Evolutionary conservation across 2,888 invertebrate species (phyloP).

Genomic region (Agriotes lineatus): DNA sequence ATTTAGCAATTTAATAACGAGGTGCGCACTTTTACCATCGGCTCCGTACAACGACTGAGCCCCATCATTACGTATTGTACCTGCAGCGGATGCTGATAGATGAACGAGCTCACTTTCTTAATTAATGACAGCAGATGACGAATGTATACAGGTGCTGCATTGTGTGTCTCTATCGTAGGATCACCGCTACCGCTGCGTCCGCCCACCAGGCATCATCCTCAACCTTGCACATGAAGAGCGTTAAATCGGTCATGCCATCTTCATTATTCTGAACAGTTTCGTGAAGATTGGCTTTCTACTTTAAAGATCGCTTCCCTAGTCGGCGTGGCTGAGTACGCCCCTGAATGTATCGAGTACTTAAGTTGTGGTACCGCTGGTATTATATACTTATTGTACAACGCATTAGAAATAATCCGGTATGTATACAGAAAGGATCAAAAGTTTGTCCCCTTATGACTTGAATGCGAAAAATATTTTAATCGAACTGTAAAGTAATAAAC

Average conservation of each 20-base stretch:
- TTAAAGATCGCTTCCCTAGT: no score
- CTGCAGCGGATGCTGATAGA: conserved; percentile 23
- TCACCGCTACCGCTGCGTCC: conserved; percentile 27
- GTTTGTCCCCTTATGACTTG: no score
- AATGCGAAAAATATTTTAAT: no score
- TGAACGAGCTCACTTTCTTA: conserved; percentile 27
- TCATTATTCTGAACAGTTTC: background rate
- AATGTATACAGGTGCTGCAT: conserved; percentile 37
- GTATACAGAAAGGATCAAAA: no score
- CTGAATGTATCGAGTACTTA: no score
- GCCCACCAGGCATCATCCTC: conserved; percentile 23
- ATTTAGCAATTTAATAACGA: conserved; percentile 21
- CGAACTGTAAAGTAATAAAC: no score
- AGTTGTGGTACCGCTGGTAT: no score
- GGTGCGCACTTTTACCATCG: conserved; percentile 25
- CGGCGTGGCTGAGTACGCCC: no score
- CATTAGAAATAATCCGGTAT: no score
- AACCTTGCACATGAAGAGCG: background rate
- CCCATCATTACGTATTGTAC: conserved; percentile 30
- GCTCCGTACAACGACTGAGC: conserved; percentile 21
- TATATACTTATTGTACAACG: no score
- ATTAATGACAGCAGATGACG: conserved; percentile 42
- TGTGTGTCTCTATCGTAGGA: conserved; percentile 27
- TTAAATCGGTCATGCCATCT: conserved; percentile 10
- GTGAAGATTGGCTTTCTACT: background rate